Evolutionary conservation across 2,797 vertebrate genomes (phyloP).

Genomic region (Capromys pilorides): DNA sequence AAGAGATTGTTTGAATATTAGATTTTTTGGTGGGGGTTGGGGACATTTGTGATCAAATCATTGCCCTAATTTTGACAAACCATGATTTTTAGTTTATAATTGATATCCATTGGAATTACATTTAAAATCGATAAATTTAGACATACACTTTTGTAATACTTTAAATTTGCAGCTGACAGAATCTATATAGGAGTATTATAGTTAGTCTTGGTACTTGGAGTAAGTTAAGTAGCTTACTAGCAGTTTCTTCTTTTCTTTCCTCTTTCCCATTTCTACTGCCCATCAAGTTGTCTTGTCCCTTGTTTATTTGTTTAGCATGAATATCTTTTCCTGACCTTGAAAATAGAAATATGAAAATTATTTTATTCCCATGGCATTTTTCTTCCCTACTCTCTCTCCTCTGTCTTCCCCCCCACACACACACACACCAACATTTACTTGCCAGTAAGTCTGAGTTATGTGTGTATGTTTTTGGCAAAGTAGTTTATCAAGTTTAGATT

Average conservation of each 20-base stretch:
- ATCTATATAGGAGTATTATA: background rate
- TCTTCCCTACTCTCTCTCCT: too few relatives aligned
- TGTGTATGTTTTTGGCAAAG: background rate
- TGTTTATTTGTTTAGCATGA: slow-evolving; percentile 32
- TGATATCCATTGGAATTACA: slow-evolving; percentile 41
- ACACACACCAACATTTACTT: background rate
- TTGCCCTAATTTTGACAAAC: slow-evolving; percentile 81
- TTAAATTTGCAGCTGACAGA: slow-evolving; percentile 25
- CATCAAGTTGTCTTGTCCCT: slow-evolving; percentile 36
- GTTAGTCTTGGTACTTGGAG: background rate
- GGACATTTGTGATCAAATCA: slow-evolving; percentile 1
- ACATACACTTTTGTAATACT: slow-evolving; percentile 9
- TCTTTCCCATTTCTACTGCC: background rate
- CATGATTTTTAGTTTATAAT: slow-evolving; percentile 64
- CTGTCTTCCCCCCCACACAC: background rate
- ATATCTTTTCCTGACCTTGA: slow-evolving; percentile 26
- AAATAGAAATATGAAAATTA: slow-evolving; percentile 29
- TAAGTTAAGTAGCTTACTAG: slow-evolving; percentile 24
- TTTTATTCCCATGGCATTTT: slow-evolving; percentile 18
- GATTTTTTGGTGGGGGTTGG: background rate
- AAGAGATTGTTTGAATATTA: slow-evolving; percentile 48
- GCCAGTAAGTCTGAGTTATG: background rate
- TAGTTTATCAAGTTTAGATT: slow-evolving; percentile 18
- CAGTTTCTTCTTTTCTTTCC: background rate
- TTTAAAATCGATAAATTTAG: slow-evolving; percentile 59